Base-by-base conservation (phyloP, 2,113 vertebrate genomes). In the Oncorhynchus keta region DNA sequence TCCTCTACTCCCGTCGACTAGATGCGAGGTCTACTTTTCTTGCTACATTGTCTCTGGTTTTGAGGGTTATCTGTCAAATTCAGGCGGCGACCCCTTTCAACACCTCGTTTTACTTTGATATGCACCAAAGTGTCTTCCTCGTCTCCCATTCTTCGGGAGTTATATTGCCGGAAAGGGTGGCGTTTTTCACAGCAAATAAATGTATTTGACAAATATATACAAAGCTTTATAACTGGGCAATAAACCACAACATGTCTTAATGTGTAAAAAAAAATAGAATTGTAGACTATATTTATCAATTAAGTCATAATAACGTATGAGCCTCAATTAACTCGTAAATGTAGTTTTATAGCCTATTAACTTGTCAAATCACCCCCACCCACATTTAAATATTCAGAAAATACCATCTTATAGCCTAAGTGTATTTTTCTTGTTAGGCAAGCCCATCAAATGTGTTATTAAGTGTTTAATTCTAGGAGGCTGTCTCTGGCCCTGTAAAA, bases 41-140 rank as follows among this genome's bases (percentile, higher is more conserved):
- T 92, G 78, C 86, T 89, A 93, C 90, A 91, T 94, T 94, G 94
- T 95, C 93, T 90, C 81, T 76, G 88, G 92, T 89, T 91, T 91
- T 90, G 90, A 90, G 91, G 9, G 90, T 91, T 93, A 92, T 94
- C 93, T 94, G 92, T 95, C 93, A 45, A 11, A 95, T 93, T 92
- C 92, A 94, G 91, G 92, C 90, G 90, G 91, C 84, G 92, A 92
- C 93, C 87, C 88, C 87, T 91, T 95, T 95, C 90, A 94, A 94
- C 95, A 95, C 95, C 91, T 94, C 85, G 4, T 64, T 83, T 90
- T 70, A 89, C 95, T 97, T 98, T 98, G 96, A 97, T 96, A 96
- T 97, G 95, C 95, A 95, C 79, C 83, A 90, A 77, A 72, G 87
- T 89, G 91, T 92, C 90, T 95, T 95, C 93, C 95, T 92, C 90